Base-by-base conservation (phyloP, 2,113 vertebrate species). In the Serinus canaria region DNA sequence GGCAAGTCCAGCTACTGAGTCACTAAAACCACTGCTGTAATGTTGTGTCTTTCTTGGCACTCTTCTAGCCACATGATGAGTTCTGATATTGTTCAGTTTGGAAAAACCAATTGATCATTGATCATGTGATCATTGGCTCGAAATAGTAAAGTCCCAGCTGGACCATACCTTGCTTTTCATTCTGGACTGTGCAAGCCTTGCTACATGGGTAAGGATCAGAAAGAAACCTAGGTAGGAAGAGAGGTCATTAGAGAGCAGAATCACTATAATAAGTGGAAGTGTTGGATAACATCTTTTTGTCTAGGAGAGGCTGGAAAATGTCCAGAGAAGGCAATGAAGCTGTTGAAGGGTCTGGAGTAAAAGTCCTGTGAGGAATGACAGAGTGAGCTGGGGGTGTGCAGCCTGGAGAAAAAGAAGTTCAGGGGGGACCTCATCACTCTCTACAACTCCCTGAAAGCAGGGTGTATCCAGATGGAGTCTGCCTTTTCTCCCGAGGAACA, bases 381-480 rank as follows among this genome's bases (percentile, higher is more conserved):
- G 25, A 53, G 47, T 11, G 24, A 69, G 20, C n/a, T 76, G 41
- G 47, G 25, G 11, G 1, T 31, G 24, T 35, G 62, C 16, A 30
- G 8, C 17, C 39, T 53, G 39, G n/a, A 5, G 18, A 41, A 47
- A 10, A 83, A 13, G 25, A 80, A 43, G 17, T 14, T 56, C 16
- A 10, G 50, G 19, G 7, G 6, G 16, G 46, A 75, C n/a, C 27
- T 31, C 8, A 11, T 22, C 24, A 39, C 16, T 31, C 28, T 39
- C 30, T n/a, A 6, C 9, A 47, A 5, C 13, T 47, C 24, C 20
- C 33, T 31, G 30, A 68, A 75, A 47, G 28, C n/a, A 83, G 13
- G 3, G 4, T 49, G 12, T 30, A 14, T 10, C 46, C 69, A 30
- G 15, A 7, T 46, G n/a, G 13, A 3, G 4, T 53, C 2, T 0